A percentile compares a stretch with the other conserved stretches of the same genome.
phyloP scores from a whole-genome alignment of 2,113 vertebrate species.

The Apteryx owenii region DNA sequence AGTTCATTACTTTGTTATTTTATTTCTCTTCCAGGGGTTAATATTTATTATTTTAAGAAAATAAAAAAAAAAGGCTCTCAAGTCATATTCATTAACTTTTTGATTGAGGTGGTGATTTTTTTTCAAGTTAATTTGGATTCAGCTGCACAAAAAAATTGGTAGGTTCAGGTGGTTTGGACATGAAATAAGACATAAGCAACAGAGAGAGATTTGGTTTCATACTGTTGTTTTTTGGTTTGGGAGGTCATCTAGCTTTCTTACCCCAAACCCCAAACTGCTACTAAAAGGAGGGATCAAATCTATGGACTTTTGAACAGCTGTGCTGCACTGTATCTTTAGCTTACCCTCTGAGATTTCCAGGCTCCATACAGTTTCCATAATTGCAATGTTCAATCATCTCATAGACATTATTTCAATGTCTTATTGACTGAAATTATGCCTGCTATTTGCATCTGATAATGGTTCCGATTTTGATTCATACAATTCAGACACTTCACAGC shows the following conservation, averaged over 20 bases:
- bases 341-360: not conserved
- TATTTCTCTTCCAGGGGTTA: not conserved
- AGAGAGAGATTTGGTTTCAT: not conserved
- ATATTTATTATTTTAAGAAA: no score
- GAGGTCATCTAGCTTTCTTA: not conserved
- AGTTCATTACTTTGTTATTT: not conserved
- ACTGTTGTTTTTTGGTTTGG: not conserved
- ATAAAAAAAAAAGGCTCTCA: no score
- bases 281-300: not conserved
- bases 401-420: slow-evolving; percentile 45
- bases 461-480: slow-evolving; percentile 15
- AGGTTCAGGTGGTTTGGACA: not conserved
- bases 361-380: not conserved
- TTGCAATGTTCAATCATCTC: slow-evolving; percentile 49
- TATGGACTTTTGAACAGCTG: not conserved
- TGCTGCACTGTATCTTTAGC: not conserved
- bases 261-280: rapidly evolving
- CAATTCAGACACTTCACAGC: slow-evolving; percentile 27
- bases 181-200: not conserved
- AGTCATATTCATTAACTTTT: not conserved
- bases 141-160: not conserved
- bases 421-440: slow-evolving; percentile 53
- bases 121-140: not conserved
- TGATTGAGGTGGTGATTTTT: not conserved
- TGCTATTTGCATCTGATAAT: slow-evolving; percentile 16